Evolutionary conservation across 2,113 vertebrate species (phyloP), one percentile per base, ranked within the genome.

Genomic region (Stigmatopora argus): DNA sequence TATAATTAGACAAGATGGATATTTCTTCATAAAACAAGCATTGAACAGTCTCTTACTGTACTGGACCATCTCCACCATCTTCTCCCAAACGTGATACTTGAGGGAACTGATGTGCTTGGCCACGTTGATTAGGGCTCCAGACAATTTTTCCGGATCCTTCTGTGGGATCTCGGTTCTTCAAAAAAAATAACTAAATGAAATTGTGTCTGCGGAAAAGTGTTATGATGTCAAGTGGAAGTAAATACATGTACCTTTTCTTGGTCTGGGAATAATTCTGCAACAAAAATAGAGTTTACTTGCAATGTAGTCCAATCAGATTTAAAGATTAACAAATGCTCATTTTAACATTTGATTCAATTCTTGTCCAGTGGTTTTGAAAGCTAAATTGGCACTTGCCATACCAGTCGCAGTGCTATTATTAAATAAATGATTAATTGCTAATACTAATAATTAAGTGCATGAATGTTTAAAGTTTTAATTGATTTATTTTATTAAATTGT

Each of bases 21-120:
- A 3, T 41, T 41, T 41, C 23, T 17, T 31, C 11, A 44, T 61
- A 61, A 13, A 46, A 5, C 0, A 17, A 63, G 45, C 8, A 48
- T 13, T 26, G 15, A 10, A 49, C 18, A 44, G 11, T 46, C 7
- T 23, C 91, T 87, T 81, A 92, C 91, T 91, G 81, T 89, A 90
- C 62, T 89, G 78, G 72, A 90, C 83, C 72, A 91, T 66, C 18
- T 74, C 72, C 61, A 78, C 67, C 90, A 92, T 91, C 76, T 91
- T 91, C 78, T 87, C 85, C 91, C 90, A 92, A 49, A 92, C 85
- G 3, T 79, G 83, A 82, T 87, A 90, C 74, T 89, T 91, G 46
- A 92, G 85, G 31, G 87, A 90, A 47, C 89, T 84, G 65, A 92
- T 62, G 21, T 91, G 87, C 35, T 85, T 84, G 51, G 89, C 83